Evolutionary conservation across 1,140 invertebrate species (phyloP), one percentile per base, ranked within the genome.

Genomic region (Ericerus pela): DNA sequence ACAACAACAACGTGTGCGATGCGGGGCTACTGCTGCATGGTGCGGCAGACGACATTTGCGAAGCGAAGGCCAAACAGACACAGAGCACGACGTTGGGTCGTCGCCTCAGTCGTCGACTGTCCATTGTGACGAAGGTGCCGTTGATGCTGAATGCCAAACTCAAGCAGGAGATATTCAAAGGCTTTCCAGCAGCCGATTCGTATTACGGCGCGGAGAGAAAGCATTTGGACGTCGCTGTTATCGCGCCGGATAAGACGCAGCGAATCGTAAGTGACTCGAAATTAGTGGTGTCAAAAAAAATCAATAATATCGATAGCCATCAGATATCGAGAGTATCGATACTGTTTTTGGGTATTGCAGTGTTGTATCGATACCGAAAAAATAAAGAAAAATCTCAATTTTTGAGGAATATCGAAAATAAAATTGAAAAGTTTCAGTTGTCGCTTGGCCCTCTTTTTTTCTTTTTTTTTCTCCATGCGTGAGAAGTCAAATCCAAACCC

Each of bases 191-290:
- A 24, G 38, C 58, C 4, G 11, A 36, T 24, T 64, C 63, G 12
- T 61, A 62, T 59, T 64, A 65, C 6, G 26, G 24, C 1, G 65
- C 67, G 36, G 66, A 69, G 24, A 66, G 62, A 2, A 62, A 62
- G 37, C 43, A 66, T 27, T 61, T 74, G 55, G 72, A 74, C 57
- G 70, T 74, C 31, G 74, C 70, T 5, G 68, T 71, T 12, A 74
- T 75, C 51, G 73, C 70, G 2, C 73, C 73, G 12, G 73, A 75
- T 61, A 74, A 74, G 61, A 70, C 69, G 14, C 73, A 75, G 58
- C 65, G 73, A 37, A 68, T 69, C 59, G 73, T 75, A 52, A 72
- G 71, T 72, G n/a, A 10, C 8, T 33, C n/a, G n/a, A 10, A 8
- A 33, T 33, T 33, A 10, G n/a, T 33, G 8, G n/a, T n/a, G 31